phyloP scores from a whole-genome alignment of 2,888 invertebrate genomes.

The Calameuta filiformis region DNA sequence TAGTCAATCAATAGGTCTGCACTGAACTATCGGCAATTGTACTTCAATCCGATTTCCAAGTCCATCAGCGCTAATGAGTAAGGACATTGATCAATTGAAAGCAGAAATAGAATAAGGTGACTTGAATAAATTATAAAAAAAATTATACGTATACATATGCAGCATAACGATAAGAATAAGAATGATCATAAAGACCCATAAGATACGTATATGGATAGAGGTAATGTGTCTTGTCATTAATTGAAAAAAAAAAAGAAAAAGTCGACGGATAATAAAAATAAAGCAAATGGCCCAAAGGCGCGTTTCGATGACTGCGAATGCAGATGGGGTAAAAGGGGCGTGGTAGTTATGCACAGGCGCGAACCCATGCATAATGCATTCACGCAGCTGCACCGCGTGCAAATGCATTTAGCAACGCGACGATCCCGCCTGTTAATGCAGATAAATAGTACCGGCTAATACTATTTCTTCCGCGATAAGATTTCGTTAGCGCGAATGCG shows the following conservation, averaged over 20 bases:
- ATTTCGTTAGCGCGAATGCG: background rate
- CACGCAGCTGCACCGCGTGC: slow-evolving; percentile 6
- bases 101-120: background rate
- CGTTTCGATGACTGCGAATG: slow-evolving; percentile 1
- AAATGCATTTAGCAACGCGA: slow-evolving; percentile 8
- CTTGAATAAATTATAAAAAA: too few relatives aligned
- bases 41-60: background rate
- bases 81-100: background rate
- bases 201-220: background rate
- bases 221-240: background rate
- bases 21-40: background rate
- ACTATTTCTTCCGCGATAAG: background rate
- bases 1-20: background rate
- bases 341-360: slow-evolving; percentile 9
- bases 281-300: background rate
- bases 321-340: background rate
- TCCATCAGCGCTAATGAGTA: background rate
- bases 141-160: too few relatives aligned
- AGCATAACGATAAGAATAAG: background rate
- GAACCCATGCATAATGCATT: slow-evolving; percentile 11
- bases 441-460: background rate
- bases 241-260: background rate
- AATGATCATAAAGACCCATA: background rate
- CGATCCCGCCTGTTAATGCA: slow-evolving; percentile 4
- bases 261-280: background rate